These are phyloP conservation scores for Lithobates pipiens DNA, from an alignment of 2,797 vertebrate species.

Conservation along the genomic window DNA sequence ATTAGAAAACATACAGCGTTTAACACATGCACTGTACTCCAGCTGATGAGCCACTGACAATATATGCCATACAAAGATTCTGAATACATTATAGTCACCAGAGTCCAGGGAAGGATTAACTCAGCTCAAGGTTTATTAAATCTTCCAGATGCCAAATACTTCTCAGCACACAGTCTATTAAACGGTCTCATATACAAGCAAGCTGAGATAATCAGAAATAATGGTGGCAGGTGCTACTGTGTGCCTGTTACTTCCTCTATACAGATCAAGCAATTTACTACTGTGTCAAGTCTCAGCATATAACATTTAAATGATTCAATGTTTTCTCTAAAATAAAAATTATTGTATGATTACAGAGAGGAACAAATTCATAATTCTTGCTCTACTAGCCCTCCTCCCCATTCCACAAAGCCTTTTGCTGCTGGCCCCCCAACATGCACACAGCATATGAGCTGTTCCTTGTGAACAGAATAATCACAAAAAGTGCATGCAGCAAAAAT, in stretches of 20 bases:
- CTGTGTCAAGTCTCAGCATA: background rate
- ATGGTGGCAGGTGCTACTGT: constrained; percentile 43
- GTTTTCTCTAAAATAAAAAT: background rate
- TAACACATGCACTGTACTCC: background rate
- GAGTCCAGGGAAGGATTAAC: constrained; percentile 42
- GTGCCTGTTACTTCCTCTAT: background rate
- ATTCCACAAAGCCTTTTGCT: too few relatives aligned
- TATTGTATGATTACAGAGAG: background rate
- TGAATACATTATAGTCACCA: constrained; percentile 39
- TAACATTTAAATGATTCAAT: background rate
- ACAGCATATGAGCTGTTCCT: too few relatives aligned
- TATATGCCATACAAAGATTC: constrained; percentile 17
- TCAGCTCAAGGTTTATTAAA: constrained; percentile 53
- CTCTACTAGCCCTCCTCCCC: too few relatives aligned
- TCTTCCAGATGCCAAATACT: constrained; percentile 50
- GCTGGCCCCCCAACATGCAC: too few relatives aligned
- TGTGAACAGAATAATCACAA: too few relatives aligned
- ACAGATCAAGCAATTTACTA: constrained; percentile 2
- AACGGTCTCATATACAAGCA: constrained; percentile 35
- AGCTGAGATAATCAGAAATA: constrained; percentile 50
- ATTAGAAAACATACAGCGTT: background rate
- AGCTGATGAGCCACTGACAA: constrained; percentile 7
- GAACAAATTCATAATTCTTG: background rate
- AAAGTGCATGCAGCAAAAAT: too few relatives aligned
- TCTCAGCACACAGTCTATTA: constrained; percentile 54